Conservation (phyloP, 30 jellyfish, hydroid and myxozoan genomes). For the Rhopilema esculentum region DNA sequence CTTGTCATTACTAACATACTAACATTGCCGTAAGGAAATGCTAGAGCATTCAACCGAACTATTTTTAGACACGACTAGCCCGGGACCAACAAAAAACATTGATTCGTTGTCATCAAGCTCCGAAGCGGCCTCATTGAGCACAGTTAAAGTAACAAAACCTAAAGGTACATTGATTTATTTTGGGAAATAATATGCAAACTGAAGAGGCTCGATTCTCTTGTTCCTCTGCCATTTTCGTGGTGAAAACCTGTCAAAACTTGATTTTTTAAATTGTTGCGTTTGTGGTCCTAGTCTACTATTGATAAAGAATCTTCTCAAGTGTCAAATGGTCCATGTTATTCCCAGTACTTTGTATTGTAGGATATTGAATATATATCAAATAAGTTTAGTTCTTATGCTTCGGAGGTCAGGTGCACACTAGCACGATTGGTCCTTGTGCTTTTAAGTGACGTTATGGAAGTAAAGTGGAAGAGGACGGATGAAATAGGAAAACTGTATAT, state of each 20-base stretch:
- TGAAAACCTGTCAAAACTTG: not conserved
- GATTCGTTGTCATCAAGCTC: not conserved
- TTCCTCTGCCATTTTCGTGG: slow-evolving; percentile 7
- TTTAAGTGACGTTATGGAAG: too few relatives aligned
- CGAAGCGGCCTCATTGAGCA: not conserved
- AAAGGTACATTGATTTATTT: slow-evolving; percentile 13
- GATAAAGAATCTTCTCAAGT: too few relatives aligned
- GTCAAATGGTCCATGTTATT: too few relatives aligned
- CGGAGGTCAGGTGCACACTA: too few relatives aligned
- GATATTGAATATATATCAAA: too few relatives aligned
- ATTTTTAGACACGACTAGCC: slow-evolving; percentile 24
- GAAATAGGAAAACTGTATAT: too few relatives aligned
- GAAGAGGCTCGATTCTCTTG: not conserved
- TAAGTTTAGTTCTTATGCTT: too few relatives aligned
- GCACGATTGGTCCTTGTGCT: too few relatives aligned
- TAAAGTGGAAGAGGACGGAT: too few relatives aligned
- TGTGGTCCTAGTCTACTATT: not conserved
- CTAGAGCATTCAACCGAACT: slow-evolving; percentile 47
- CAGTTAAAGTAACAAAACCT: slow-evolving; percentile 1
- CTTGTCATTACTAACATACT: not conserved
- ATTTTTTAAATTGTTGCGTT: not conserved
- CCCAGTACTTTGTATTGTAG: too few relatives aligned
- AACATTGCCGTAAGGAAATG: slow-evolving; percentile 6
- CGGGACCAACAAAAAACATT: not conserved
- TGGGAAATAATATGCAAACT: not conserved